These are phyloP conservation scores for Rhodeus uyekii DNA, from an alignment of 2,797 vertebrate species.

Conservation along the genomic window DNA sequence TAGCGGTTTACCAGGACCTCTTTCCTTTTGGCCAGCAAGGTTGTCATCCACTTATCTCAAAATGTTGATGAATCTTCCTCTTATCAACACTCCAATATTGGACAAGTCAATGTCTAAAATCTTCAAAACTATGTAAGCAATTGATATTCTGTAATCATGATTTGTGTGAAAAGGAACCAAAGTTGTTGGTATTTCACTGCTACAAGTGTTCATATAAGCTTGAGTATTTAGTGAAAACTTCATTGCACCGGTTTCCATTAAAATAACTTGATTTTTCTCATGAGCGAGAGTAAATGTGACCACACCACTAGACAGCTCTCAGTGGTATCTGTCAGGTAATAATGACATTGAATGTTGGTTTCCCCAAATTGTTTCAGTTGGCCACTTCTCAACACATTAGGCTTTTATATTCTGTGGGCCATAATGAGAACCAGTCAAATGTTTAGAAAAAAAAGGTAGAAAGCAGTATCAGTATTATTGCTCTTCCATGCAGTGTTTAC, in stretches of 20 bases:
- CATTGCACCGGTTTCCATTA: background rate
- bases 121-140: background rate
- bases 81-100: too few species aligned
- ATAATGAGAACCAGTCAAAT: background rate
- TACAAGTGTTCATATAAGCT: background rate
- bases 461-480: constrained; percentile 39
- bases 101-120: too few species aligned
- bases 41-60: too few species aligned
- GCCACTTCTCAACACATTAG: background rate
- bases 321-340: background rate
- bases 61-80: too few species aligned
- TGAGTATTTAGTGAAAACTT: background rate
- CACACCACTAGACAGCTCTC: background rate
- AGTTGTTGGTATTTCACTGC: background rate
- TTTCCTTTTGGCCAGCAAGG: too few species aligned
- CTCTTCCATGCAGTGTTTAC: constrained; percentile 50
- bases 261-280: background rate
- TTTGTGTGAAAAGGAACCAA: background rate
- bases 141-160: background rate
- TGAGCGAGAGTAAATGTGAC: background rate
- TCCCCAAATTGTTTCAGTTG: background rate
- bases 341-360: background rate
- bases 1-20: too few species aligned
- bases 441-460: background rate
- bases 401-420: background rate